phyloP scores from a whole-genome alignment of 2,888 invertebrate species.

The Auanema sp. region DNA sequence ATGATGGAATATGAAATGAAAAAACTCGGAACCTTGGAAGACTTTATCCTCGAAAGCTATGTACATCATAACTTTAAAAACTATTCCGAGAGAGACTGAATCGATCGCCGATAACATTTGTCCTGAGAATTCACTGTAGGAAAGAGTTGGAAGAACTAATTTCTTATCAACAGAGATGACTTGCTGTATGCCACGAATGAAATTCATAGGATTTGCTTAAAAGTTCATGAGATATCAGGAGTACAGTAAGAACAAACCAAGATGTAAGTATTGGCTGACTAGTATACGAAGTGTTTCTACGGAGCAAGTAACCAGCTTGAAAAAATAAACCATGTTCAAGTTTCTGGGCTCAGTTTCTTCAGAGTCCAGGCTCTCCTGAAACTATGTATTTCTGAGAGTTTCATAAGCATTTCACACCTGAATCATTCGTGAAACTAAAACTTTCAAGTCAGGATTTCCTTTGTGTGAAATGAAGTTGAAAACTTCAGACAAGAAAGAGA shows the following conservation, averaged over 20 bases:
- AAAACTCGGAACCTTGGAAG: neutral
- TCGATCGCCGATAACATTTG: conserved; percentile 29
- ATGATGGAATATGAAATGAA: neutral
- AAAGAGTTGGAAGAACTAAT: conserved; percentile 18
- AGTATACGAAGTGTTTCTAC: conserved; percentile 30
- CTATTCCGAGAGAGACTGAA: conserved; percentile 20
- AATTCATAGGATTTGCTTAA: conserved; percentile 38
- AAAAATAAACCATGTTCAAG: conserved; percentile 34
- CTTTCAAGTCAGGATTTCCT: conserved; percentile 32
- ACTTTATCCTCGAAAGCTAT: conserved; percentile 20
- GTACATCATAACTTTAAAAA: conserved; percentile 28
- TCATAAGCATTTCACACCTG: conserved; percentile 15
- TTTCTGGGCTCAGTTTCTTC: conserved; percentile 6
- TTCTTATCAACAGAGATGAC: conserved; percentile 25
- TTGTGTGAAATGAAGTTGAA: conserved; percentile 36
- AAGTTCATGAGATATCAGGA: neutral
- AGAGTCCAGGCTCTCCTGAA: conserved; percentile 26
- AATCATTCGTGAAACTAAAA: conserved; percentile 26
- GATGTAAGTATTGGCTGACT: conserved; percentile 21
- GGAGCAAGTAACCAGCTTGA: conserved; percentile 37
- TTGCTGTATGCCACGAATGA: conserved; percentile 34
- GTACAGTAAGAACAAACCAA: conserved; percentile 11
- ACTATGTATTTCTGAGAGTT: neutral
- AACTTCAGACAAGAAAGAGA: conserved; percentile 33
- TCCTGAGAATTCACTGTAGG: conserved; percentile 26